Evolutionary conservation across 2,797 vertebrate genomes (phyloP), one percentile per base, ranked within the genome.

Genomic region (Syngnathus acus): DNA sequence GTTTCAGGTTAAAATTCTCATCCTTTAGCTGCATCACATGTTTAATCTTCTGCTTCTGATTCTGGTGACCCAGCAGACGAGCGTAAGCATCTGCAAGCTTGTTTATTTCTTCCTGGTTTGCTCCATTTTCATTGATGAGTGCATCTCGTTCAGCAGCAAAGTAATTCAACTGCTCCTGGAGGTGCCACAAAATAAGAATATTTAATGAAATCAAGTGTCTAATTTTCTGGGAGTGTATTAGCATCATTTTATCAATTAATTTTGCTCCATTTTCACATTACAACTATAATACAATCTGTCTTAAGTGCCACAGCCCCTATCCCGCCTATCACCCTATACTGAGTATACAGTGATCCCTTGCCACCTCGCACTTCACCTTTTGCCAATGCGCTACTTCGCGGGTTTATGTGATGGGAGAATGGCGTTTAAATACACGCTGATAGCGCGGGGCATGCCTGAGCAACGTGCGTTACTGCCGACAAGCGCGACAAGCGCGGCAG

Each of bases 11-110:
- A 1, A 81, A 64, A 39, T 99, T 98, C 69, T 99, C 95, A 62
- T 95, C 92, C 78, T 99, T 99, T 53, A 99, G 47, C 76, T 95
- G 98, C 85, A 96, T 89, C 76, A 99, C 93, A 32, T 98, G 97
- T 68, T 94, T 98, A 86, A 99, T 98, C 90, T 99, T 99, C 87
- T 99, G 97, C 76, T 93, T 95, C 79, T 97, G 94, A 86, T 99
- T 99, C 82, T 98, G 97, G 83, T 99, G 96, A 38, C 96, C 96
- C 76, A 98, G 85, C 72, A 98, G 90, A 32, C 88, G 91, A n/a
- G 94, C 94, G 54, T 98, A 99, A 0, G 94, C 95, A 10, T 93
- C 90, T 0, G 94, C 90, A 57, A 99, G 68, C 78, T 93, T 94
- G 85, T 91, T 95, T 42, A 99, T 75, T 77, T 98, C 92, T 48